phyloP scores from a whole-genome alignment of 2,888 invertebrate species.

The Calameuta filiformis region DNA sequence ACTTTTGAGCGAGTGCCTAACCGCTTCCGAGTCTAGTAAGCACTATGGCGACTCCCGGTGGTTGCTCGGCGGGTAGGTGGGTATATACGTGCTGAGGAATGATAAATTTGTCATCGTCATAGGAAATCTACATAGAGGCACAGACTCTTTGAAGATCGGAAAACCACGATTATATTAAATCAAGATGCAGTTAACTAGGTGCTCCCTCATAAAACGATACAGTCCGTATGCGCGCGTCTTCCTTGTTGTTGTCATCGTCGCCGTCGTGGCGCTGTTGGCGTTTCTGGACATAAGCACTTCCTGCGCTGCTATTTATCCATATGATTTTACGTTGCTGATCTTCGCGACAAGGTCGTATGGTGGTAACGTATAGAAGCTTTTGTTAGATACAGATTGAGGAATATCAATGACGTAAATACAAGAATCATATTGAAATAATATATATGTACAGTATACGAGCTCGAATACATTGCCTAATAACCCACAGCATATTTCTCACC shows the following conservation, averaged over 20 bases:
- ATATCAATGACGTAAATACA: not conserved
- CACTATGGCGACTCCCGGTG: not conserved
- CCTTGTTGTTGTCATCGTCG: not conserved
- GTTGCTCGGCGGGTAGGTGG: not conserved
- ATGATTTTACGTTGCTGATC: not conserved
- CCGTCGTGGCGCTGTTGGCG: not conserved
- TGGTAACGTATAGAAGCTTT: too few relatives aligned
- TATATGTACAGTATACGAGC: not conserved
- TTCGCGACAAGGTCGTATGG: not conserved
- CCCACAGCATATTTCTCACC: not conserved
- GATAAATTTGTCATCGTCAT: conserved; percentile 8
- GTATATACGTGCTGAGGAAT: not conserved
- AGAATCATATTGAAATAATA: not conserved
- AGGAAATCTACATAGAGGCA: not conserved
- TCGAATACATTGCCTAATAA: not conserved
- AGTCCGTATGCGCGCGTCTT: not conserved
- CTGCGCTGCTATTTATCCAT: not conserved
- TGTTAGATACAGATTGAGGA: not conserved
- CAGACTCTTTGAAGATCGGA: conserved; percentile 6
- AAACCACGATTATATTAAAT: conserved; percentile 4
- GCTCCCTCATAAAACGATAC: not conserved
- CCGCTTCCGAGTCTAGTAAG: not conserved
- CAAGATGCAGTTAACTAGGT: conserved; percentile 1
- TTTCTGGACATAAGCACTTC: not conserved
- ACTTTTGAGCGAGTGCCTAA: not conserved